phyloP scores from a whole-genome alignment of 2,888 invertebrate species.

The Cybosia mesomella region DNA sequence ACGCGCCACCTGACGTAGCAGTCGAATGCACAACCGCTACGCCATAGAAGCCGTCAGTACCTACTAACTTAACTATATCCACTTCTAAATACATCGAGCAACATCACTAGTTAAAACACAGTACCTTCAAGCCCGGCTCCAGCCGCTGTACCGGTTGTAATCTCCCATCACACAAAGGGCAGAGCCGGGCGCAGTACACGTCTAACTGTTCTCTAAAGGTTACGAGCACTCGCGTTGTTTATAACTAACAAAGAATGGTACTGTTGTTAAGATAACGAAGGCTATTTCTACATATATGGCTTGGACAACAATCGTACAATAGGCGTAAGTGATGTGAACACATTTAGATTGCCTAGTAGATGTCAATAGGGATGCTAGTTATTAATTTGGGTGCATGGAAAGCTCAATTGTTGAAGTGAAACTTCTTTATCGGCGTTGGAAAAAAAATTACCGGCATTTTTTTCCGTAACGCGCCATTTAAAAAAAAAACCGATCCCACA shows the following conservation, averaged over 20 bases:
- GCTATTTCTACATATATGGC: background rate
- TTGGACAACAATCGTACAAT: background rate
- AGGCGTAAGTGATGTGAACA: background rate
- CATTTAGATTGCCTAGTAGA: background rate
- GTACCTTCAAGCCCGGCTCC: background rate
- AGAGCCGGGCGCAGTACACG: slow-evolving; percentile 9
- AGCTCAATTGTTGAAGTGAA: too few relatives aligned
- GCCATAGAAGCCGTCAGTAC: too few relatives aligned
- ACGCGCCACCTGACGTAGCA: too few relatives aligned
- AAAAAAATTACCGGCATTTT: too few relatives aligned
- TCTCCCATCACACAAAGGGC: slow-evolving; percentile 25
- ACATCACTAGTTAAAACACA: background rate
- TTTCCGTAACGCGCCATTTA: too few relatives aligned
- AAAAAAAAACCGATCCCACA: too few relatives aligned
- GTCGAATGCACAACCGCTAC: too few relatives aligned
- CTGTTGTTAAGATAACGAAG: slow-evolving; percentile 7
- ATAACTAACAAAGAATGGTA: slow-evolving; percentile 3
- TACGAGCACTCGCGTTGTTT: slow-evolving; percentile 3
- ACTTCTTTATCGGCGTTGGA: too few relatives aligned
- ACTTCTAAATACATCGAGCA: background rate
- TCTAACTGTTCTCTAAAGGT: slow-evolving; percentile 25
- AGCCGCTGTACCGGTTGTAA: slow-evolving; percentile 13
- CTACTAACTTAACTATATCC: background rate
- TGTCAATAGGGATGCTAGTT: background rate
- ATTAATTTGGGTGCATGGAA: background rate